Evolutionary conservation across 2,797 vertebrate species (phyloP).

Genomic region (Tenualosa ilisha): DNA sequence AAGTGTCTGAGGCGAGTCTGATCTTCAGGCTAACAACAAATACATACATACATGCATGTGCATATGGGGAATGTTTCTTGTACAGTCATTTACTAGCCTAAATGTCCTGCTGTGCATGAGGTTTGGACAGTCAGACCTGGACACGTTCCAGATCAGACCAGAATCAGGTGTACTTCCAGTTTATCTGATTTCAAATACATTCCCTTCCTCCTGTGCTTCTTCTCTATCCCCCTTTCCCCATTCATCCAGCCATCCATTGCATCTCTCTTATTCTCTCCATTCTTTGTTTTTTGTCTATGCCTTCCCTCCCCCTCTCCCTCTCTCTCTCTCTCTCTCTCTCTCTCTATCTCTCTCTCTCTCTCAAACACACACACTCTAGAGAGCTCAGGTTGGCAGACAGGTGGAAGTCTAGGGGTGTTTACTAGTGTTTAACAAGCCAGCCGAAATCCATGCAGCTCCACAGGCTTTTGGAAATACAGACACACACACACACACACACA

Average conservation of each 20-base stretch:
- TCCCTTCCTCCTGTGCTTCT: conserved; percentile 5
- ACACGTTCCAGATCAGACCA: neutral
- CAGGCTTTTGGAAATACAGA: neutral
- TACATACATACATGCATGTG: too few species aligned
- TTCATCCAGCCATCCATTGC: conserved; percentile 19
- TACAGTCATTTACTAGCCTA: too few species aligned
- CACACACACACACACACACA: neutral
- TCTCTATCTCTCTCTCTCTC: neutral
- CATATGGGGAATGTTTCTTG: too few species aligned
- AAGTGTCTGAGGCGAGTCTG: too few species aligned
- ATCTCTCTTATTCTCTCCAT: neutral
- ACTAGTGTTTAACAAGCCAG: neutral
- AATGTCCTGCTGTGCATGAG: too few species aligned
- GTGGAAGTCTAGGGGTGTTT: conserved; percentile 37
- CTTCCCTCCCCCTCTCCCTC: neutral
- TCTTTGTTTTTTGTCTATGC: neutral
- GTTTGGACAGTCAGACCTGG: neutral
- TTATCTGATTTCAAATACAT: neutral
- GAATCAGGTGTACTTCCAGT: neutral
- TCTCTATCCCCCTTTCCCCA: neutral
- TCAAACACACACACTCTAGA: conserved; percentile 7
- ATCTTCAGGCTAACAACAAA: too few species aligned
- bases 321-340: too few species aligned
- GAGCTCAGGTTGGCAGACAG: conserved; percentile 56
- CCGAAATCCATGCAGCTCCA: conserved; percentile 29